A percentile compares a stretch with the other conserved stretches of the same genome.
Evolutionary conservation across 2,113 vertebrate genomes (phyloP).

Genomic region (Paramormyrops kingsleyae): DNA sequence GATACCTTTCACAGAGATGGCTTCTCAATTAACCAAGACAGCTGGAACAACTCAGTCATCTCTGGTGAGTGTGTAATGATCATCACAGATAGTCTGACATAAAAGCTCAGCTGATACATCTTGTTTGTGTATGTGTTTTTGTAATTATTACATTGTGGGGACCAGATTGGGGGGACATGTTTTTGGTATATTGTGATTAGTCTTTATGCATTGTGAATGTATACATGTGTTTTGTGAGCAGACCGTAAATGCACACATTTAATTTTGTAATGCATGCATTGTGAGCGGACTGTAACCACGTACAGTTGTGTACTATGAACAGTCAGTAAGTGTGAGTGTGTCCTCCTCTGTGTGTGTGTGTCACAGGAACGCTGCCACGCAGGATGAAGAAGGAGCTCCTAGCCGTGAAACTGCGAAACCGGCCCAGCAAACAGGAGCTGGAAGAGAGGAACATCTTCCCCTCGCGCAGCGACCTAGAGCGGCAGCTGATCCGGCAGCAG

Average conservation of each 20-base stretch:
- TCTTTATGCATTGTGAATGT: background rate
- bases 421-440: constrained; percentile 91
- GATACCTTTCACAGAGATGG: constrained; percentile 68
- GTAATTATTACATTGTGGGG: background rate
- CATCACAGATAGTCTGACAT: background rate
- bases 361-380: constrained; percentile 80
- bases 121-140: background rate
- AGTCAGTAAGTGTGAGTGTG: background rate
- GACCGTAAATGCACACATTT: background rate
- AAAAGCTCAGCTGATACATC: background rate
- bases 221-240: background rate
- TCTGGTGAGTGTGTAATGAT: constrained; percentile 66
- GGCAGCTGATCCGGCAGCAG: constrained; percentile 92
- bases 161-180: background rate
- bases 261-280: background rate
- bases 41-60: constrained; percentile 83
- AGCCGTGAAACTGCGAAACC: constrained; percentile 84
- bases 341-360: background rate
- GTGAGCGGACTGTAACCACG: background rate
- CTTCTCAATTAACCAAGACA: constrained; percentile 75
- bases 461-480: constrained; percentile 81
- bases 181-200: background rate
- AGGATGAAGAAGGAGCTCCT: constrained; percentile 90
- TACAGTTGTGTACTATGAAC: background rate
- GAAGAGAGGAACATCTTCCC: constrained; percentile 97